phyloP scores from a whole-genome alignment of 2,113 vertebrate species.

The Otus sunia region DNA sequence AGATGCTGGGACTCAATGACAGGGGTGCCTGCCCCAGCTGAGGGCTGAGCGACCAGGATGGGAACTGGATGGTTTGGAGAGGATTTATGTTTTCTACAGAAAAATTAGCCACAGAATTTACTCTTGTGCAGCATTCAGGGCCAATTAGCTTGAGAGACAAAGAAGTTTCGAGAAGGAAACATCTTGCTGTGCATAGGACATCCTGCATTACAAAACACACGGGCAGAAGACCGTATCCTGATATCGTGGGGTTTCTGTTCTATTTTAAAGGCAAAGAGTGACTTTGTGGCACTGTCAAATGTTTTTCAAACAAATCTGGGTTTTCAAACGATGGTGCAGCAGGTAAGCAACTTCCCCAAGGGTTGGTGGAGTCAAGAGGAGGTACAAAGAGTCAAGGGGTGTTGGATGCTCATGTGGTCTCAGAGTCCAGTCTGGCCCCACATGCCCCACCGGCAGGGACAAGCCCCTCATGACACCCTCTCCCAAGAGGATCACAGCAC shows the following conservation, averaged over 20 bases:
- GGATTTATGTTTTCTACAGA: background rate
- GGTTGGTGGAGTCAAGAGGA: background rate
- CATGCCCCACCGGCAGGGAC: background rate
- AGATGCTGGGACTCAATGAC: background rate
- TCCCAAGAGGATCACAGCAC: background rate
- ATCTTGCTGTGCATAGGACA: background rate
- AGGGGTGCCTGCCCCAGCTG: background rate
- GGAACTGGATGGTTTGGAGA: background rate
- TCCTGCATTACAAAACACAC: background rate
- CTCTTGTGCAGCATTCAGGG: background rate
- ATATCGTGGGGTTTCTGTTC: rapidly evolving
- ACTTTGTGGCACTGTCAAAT: background rate
- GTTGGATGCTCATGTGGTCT: rapidly evolving
- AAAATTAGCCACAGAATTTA: background rate
- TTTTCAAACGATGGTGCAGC: background rate
- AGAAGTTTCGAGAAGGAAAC: background rate
- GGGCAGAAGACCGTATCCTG: background rate
- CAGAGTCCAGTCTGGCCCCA: background rate
- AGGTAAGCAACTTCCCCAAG: background rate
- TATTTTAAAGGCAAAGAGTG: background rate
- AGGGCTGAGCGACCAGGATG: background rate
- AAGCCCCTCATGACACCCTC: background rate
- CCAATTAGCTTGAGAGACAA: background rate
- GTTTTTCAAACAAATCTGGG: background rate
- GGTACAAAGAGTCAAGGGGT: background rate